These are phyloP conservation scores for Scaptomyza parva DNA, from an alignment of 2,888 invertebrate species.

Conservation along the genomic window DNA sequence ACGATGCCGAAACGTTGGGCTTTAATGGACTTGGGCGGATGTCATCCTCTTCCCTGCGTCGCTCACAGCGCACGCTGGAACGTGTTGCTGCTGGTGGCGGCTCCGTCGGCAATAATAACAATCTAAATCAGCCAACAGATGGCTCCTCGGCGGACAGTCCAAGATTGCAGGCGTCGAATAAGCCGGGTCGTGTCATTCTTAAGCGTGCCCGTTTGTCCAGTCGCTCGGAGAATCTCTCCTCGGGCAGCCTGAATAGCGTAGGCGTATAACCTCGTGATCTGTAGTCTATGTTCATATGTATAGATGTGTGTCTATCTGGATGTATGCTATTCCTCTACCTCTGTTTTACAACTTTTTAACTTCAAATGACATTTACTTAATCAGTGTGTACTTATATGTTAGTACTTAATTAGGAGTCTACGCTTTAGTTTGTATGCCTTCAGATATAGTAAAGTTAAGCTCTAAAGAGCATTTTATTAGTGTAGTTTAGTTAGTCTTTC, in stretches of 20 bases:
- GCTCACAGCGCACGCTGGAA: constrained; percentile 73
- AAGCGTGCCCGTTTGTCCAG: constrained; percentile 72
- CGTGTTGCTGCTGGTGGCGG: constrained; percentile 53
- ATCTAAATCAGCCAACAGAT: constrained; percentile 64
- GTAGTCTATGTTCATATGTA: constrained; percentile 53
- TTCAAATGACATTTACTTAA: constrained; percentile 63
- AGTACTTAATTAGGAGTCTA: constrained; percentile 69
- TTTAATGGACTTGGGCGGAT: constrained; percentile 61
- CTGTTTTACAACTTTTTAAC: constrained; percentile 52
- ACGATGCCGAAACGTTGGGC: constrained; percentile 58
- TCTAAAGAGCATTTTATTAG: constrained; percentile 50
- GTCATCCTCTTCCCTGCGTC: constrained; percentile 71
- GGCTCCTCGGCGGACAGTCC: constrained; percentile 44
- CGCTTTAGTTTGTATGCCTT: constrained; percentile 33
- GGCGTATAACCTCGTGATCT: constrained; percentile 77
- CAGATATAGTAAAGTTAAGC: constrained; percentile 23
- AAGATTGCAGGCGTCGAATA: constrained; percentile 43
- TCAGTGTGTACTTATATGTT: constrained; percentile 57
- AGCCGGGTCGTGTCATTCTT: constrained; percentile 63
- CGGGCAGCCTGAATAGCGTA: constrained; percentile 70
- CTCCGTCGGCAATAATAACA: constrained; percentile 66
- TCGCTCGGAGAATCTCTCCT: constrained; percentile 72
- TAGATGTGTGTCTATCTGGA: constrained; percentile 28
- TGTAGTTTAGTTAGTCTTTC: constrained; percentile 66
- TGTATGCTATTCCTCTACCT: constrained; percentile 70